A percentile compares a stretch with the other conserved stretches of the same genome.
Evolutionary conservation across 2,113 vertebrate species (phyloP).

Genomic region (Girardinichthys multiradiatus): DNA sequence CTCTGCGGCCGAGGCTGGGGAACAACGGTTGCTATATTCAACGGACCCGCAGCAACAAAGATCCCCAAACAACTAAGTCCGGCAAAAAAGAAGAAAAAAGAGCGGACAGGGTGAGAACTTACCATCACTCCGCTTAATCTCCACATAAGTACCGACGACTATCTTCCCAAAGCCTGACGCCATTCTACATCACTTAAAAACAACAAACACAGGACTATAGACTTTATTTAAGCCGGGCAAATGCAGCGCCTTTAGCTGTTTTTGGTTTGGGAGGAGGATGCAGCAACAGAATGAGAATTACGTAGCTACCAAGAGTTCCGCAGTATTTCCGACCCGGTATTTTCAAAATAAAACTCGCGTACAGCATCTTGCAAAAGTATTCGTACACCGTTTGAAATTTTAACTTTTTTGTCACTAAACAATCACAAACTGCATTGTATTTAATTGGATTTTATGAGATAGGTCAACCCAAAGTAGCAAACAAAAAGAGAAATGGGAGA

Average conservation of each 20-base stretch:
- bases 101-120: conserved; percentile 69
- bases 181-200: conserved; percentile 86
- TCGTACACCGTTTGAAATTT: no score
- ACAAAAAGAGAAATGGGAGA: not conserved
- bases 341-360: conserved; percentile 55
- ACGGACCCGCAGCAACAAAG: conserved; percentile 69
- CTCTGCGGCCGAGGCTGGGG: conserved; percentile 21
- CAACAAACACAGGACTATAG: conserved; percentile 12
- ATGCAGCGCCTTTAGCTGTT: conserved; percentile 40
- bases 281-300: conserved; percentile 42
- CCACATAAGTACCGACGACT: conserved; percentile 92
- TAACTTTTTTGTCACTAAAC: no score
- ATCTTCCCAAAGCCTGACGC: conserved; percentile 92
- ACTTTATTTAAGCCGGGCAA: conserved; percentile 31
- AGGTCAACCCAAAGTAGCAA: no score
- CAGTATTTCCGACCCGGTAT: conserved; percentile 27
- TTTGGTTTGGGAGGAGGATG: conserved; percentile 54
- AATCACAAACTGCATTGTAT: not conserved
- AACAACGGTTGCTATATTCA: conserved; percentile 63
- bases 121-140: conserved; percentile 97
- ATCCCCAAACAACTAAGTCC: conserved; percentile 61
- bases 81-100: conserved; percentile 23
- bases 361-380: no score
- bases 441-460: not conserved
- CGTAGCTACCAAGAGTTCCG: conserved; percentile 21